Evolutionary conservation across 2,888 invertebrate genomes (phyloP).

Genomic region (Lamellibrachia columna): DNA sequence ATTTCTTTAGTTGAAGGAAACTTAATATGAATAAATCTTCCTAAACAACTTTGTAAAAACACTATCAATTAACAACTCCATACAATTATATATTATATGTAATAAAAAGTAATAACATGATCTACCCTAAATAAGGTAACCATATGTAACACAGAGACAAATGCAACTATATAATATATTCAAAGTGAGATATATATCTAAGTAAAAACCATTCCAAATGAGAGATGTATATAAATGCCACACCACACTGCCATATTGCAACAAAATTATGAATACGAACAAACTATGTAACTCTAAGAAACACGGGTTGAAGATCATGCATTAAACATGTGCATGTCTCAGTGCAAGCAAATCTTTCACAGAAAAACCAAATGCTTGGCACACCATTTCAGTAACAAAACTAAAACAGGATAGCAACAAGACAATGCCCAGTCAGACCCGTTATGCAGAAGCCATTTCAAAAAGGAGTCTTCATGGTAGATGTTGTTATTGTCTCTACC

Average conservation of each 20-base stretch:
- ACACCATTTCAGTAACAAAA: neutral
- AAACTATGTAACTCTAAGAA: slow-evolving; percentile 4
- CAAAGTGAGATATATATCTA: neutral
- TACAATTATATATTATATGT: neutral
- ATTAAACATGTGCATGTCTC: neutral
- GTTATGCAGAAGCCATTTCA: neutral
- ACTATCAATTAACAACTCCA: neutral
- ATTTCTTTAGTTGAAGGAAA: neutral
- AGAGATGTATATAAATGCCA: neutral
- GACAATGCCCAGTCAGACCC: neutral
- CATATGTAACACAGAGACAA: neutral
- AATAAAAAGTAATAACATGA: neutral
- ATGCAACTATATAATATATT: slow-evolving; percentile 6
- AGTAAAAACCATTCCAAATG: slow-evolving; percentile 16
- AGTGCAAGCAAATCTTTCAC: neutral
- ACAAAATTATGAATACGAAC: slow-evolving; percentile 10
- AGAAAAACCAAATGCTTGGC: neutral
- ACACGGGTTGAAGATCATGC: neutral
- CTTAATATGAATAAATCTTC: neutral
- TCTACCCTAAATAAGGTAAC: neutral
- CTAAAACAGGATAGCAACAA: neutral
- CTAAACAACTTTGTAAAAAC: neutral
- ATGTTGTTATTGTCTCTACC: too few species aligned
- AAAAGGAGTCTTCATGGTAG: neutral
- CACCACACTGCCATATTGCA: slow-evolving; percentile 11